These are phyloP conservation scores for Nothocercus julius DNA, from an alignment of 2,113 vertebrate species.

Conservation along the genomic window DNA sequence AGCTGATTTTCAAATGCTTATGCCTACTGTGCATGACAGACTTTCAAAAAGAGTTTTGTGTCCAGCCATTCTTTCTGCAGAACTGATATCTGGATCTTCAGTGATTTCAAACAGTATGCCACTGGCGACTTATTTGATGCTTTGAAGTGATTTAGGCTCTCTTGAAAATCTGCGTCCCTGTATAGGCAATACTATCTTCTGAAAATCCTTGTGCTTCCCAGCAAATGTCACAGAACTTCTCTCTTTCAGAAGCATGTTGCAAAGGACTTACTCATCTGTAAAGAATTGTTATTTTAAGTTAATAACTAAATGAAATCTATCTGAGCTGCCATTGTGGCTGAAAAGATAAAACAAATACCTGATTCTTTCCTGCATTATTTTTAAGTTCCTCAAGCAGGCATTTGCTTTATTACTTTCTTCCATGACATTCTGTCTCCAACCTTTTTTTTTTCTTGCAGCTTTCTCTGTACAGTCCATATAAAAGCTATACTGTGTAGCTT, in stretches of 20 bases:
- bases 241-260: background rate
- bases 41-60: background rate
- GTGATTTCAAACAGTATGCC: fast-evolving
- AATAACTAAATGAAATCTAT: background rate
- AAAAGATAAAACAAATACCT: background rate
- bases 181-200: background rate
- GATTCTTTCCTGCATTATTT: background rate
- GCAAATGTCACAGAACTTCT: background rate
- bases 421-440: background rate
- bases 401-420: background rate
- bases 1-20: background rate
- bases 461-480: background rate
- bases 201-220: background rate
- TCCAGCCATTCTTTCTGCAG: background rate
- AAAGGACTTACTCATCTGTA: background rate
- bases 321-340: background rate
- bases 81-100: background rate
- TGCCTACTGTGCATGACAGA: background rate
- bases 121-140: background rate
- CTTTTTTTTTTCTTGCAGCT: background rate
- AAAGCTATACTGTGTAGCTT: background rate
- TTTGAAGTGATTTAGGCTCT: background rate
- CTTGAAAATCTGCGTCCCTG: background rate
- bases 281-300: background rate
- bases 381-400: background rate